Conservation (phyloP, 2,113 vertebrate species). For the Myrmecophaga tridactyla region DNA sequence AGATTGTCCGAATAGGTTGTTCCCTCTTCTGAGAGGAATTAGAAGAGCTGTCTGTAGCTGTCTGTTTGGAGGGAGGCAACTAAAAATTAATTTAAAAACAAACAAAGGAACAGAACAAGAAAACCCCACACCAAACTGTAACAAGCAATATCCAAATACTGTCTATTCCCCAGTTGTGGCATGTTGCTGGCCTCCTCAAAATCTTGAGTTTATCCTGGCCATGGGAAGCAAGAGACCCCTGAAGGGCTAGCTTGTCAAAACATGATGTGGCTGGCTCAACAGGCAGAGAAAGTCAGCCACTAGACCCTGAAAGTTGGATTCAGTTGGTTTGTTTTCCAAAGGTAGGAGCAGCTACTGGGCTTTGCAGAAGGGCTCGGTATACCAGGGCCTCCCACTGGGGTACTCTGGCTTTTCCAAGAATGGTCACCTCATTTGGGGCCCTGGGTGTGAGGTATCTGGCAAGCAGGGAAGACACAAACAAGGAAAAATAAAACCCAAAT, state of each 20-base stretch:
- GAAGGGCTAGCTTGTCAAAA: neutral
- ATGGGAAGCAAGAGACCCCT: neutral
- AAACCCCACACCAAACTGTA: neutral
- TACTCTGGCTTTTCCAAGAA: neutral
- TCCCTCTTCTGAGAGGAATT: conserved; percentile 90
- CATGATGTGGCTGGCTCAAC: neutral
- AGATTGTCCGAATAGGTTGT: conserved; percentile 87
- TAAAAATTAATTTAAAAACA: neutral
- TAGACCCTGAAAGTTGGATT: neutral
- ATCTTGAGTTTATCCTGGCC: neutral
- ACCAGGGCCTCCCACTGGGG: neutral
- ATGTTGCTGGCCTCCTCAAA: neutral
- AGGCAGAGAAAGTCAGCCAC: neutral
- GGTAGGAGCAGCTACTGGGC: neutral
- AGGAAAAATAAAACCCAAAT: neutral
- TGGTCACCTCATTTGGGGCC: neutral
- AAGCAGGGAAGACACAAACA: neutral
- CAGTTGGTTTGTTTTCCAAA: conserved; percentile 12
- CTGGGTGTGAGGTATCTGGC: neutral
- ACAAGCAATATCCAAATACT: neutral
- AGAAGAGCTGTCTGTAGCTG: conserved; percentile 89
- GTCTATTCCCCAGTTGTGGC: neutral
- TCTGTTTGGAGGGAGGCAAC: conserved; percentile 77
- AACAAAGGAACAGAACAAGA: neutral
- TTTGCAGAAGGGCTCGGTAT: neutral